Conservation (phyloP, 2,113 vertebrate species). For the Sylvilagus bachmani region DNA sequence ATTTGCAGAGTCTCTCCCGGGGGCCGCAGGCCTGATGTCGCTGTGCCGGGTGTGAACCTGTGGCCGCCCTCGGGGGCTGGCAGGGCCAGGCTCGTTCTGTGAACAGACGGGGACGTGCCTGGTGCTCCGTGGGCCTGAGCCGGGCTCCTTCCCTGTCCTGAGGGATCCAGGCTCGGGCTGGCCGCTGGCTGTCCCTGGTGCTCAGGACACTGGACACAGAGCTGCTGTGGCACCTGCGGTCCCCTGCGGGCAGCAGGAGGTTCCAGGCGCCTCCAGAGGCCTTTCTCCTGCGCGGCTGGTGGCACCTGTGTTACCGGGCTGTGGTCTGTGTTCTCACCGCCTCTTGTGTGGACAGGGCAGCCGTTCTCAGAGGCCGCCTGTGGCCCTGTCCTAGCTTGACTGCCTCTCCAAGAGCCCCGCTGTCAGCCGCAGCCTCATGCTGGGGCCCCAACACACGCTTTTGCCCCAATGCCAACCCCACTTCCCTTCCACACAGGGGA, state of each 20-base stretch:
- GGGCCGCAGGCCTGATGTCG: accelerated
- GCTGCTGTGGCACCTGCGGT: neutral
- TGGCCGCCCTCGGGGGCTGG: neutral
- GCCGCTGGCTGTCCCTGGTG: neutral
- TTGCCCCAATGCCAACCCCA: too few relatives aligned
- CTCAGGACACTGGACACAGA: neutral
- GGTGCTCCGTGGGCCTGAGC: neutral
- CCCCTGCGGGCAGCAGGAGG: too few relatives aligned
- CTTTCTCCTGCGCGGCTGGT: neutral
- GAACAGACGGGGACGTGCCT: neutral
- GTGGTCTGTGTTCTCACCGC: too few relatives aligned
- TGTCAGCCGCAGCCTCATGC: too few relatives aligned
- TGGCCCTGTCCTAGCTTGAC: too few relatives aligned
- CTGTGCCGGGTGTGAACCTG: too few relatives aligned
- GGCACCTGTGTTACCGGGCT: too few relatives aligned
- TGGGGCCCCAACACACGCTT: too few relatives aligned
- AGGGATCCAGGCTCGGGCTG: neutral
- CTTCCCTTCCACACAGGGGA: too few relatives aligned
- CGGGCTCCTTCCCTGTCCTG: accelerated
- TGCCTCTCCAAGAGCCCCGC: too few relatives aligned
- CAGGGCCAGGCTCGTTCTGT: neutral
- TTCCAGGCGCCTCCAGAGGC: neutral
- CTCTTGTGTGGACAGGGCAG: too few relatives aligned
- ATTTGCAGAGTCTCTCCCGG: neutral
- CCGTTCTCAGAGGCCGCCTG: too few relatives aligned